A percentile compares a stretch with the other conserved stretches of the same genome.
These are phyloP conservation scores for Heteromormyrus szaboi DNA, from an alignment of 2,797 vertebrate species.

Conservation along the genomic window DNA sequence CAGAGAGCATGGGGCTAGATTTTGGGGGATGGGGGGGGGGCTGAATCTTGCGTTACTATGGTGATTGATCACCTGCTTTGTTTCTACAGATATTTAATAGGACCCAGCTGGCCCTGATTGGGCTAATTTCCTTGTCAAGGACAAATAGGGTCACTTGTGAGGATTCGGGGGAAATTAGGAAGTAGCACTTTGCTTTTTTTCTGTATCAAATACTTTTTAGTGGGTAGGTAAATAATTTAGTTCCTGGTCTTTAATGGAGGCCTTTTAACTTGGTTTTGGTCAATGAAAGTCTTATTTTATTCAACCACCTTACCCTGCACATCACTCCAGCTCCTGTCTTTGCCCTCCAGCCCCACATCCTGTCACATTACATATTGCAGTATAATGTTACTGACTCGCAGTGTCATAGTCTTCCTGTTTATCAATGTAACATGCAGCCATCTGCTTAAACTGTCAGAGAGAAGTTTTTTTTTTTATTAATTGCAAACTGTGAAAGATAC, in stretches of 20 bases:
- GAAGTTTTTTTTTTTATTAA: neutral
- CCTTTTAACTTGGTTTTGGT: neutral
- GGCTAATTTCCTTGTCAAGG: neutral
- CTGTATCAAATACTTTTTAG: neutral
- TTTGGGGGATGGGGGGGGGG: neutral
- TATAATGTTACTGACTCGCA: neutral
- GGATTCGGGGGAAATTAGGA: neutral
- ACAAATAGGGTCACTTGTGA: neutral
- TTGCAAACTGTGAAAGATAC: neutral
- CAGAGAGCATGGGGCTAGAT: neutral
- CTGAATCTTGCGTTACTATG: neutral
- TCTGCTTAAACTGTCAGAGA: neutral
- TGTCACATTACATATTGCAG: neutral
- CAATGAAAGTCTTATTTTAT: neutral
- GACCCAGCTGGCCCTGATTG: neutral
- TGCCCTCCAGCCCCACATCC: neutral
- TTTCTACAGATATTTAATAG: constrained; percentile 2
- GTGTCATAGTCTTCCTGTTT: neutral
- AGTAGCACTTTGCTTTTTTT: neutral
- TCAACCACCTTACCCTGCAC: neutral
- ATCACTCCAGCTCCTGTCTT: neutral
- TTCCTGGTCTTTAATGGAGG: neutral
- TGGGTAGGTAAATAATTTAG: neutral
- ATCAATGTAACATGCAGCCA: neutral
- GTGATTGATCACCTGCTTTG: neutral